Percentiles rank a stretch among this genome's conserved stretches.
phyloP scores from a whole-genome alignment of 2,797 vertebrate species.

The Glyptemys insculpta region DNA sequence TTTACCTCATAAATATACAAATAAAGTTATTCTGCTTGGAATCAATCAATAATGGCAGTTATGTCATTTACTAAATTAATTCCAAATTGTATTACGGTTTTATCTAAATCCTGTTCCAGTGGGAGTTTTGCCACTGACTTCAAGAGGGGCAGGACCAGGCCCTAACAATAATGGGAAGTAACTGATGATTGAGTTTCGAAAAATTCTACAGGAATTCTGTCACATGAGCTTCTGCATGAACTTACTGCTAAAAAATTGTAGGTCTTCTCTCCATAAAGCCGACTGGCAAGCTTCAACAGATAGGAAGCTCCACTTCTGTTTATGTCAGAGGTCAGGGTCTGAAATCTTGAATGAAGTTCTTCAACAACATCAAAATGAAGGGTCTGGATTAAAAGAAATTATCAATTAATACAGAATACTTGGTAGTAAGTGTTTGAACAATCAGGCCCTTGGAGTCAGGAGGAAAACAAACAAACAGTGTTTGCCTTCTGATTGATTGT shows the following conservation, averaged over 20 bases:
- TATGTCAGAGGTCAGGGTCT: constrained; percentile 83
- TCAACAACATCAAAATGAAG: constrained; percentile 81
- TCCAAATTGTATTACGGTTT: background rate
- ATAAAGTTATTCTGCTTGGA: background rate
- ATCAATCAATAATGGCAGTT: background rate
- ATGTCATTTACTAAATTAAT: background rate
- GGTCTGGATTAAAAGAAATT: constrained; percentile 55
- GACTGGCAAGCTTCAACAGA: constrained; percentile 89
- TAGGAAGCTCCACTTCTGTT: constrained; percentile 85
- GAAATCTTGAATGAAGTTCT: constrained; percentile 86
- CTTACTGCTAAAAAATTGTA: constrained; percentile 85
- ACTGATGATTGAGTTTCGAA: background rate
- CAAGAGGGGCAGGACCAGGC: background rate
- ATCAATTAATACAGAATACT: accelerated
- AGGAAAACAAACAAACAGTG: background rate
- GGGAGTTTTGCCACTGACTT: background rate
- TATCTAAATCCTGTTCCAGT: background rate
- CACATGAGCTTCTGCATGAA: background rate
- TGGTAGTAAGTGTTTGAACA: background rate
- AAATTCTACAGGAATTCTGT: background rate
- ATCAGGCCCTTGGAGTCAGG: background rate
- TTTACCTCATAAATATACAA: background rate
- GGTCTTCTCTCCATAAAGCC: constrained; percentile 91
- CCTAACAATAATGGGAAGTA: background rate
- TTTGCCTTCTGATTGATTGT: background rate